A percentile compares a stretch with the other conserved stretches of the same genome.
Evolutionary conservation across 2,888 invertebrate species (phyloP).

Genomic region (Hetaerina titia): DNA sequence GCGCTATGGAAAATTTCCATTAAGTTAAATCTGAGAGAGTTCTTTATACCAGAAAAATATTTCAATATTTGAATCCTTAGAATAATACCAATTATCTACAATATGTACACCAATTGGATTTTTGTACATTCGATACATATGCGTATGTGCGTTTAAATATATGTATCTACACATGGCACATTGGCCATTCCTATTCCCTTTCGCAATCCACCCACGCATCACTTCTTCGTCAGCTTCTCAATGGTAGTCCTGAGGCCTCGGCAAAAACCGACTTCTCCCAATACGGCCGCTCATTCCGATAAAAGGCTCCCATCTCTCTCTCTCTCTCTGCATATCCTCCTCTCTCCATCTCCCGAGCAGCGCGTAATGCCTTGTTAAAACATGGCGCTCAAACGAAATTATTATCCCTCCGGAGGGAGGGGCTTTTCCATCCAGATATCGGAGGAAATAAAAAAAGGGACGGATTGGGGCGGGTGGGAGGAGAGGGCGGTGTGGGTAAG

Average conservation of each 20-base stretch:
- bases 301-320: background rate
- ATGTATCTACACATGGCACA: too few relatives aligned
- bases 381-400: constrained; percentile 38
- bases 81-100: too few relatives aligned
- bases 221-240: background rate
- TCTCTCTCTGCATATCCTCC: background rate
- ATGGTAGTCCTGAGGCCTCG: background rate
- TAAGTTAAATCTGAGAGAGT: too few relatives aligned
- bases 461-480: background rate
- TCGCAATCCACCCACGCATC: background rate
- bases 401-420: constrained; percentile 36
- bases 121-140: too few relatives aligned
- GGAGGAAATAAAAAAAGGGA: background rate
- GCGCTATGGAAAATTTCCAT: too few relatives aligned
- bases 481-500: background rate
- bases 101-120: too few relatives aligned
- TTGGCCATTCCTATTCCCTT: background rate
- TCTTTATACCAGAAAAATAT: too few relatives aligned
- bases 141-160: too few relatives aligned
- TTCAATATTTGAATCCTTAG: too few relatives aligned
- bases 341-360: background rate
- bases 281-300: background rate
- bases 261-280: background rate
- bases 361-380: constrained; percentile 53
- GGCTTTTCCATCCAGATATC: background rate